Evolutionary conservation across 2,797 vertebrate species (phyloP).

Genomic region (Mergus octosetaceus): DNA sequence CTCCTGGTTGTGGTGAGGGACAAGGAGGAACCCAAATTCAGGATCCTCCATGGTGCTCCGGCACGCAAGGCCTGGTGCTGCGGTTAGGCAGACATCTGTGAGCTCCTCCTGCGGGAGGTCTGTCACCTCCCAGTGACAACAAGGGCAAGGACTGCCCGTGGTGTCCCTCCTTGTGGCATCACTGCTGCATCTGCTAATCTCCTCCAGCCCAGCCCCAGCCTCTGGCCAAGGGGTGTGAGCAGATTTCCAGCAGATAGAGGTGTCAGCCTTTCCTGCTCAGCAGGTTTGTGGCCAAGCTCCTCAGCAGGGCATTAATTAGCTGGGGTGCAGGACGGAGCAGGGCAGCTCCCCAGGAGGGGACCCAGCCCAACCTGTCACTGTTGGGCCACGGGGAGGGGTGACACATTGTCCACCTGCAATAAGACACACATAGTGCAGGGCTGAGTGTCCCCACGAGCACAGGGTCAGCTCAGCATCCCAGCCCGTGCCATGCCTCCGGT

Average conservation of each 20-base stretch:
- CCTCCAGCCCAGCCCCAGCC: not conserved
- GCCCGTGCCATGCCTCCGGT: accelerated
- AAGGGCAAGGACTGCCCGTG: not conserved
- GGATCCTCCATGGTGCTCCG: not conserved
- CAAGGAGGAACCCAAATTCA: not conserved
- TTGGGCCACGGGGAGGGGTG: not conserved
- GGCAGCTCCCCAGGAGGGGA: not conserved
- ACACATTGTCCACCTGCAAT: not conserved
- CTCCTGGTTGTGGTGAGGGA: not conserved
- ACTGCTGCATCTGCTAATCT: not conserved
- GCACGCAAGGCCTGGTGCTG: accelerated
- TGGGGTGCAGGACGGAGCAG: not conserved
- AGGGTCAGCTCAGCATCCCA: not conserved
- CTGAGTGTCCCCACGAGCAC: accelerated
- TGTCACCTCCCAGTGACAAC: not conserved
- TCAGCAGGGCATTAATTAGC: accelerated
- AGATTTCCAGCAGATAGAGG: not conserved
- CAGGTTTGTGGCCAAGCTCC: not conserved
- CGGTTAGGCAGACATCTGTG: not conserved
- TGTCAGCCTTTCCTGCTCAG: not conserved
- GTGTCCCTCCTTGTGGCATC: not conserved
- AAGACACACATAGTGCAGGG: not conserved
- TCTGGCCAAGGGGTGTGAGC: slow-evolving; percentile 15
- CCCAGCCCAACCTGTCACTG: accelerated
- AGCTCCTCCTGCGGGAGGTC: not conserved